Evolutionary conservation across 2,113 vertebrate genomes (phyloP).

Genomic region (Egretta garzetta): DNA sequence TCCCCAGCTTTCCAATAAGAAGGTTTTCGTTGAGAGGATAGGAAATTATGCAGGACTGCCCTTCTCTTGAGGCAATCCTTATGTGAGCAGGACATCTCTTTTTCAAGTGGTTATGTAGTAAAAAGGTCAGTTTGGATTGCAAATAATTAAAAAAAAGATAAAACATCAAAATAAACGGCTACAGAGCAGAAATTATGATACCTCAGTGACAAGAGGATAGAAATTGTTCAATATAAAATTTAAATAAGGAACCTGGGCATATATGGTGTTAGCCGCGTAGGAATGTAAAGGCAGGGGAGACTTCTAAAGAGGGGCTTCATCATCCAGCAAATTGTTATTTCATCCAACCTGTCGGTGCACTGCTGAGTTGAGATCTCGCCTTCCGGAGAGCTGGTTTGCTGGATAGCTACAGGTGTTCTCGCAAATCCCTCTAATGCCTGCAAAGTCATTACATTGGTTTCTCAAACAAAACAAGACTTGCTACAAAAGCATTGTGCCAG

Average conservation of each 20-base stretch:
- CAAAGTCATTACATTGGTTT: background rate
- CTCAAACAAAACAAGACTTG: background rate
- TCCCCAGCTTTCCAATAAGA: slow-evolving; percentile 40
- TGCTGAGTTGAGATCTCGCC: accelerated
- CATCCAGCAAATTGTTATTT: background rate
- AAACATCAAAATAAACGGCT: background rate
- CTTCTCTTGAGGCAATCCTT: slow-evolving; percentile 17
- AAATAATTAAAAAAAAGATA: background rate
- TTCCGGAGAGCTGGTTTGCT: background rate
- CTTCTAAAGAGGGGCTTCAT: background rate
- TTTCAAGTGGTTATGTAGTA: slow-evolving; percentile 42
- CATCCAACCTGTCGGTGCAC: background rate
- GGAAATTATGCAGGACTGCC: slow-evolving; percentile 24
- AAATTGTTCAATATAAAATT: background rate
- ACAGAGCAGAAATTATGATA: background rate
- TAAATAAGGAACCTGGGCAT: background rate
- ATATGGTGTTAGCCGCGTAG: background rate
- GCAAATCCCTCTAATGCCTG: background rate
- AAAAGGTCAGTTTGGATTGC: slow-evolving; percentile 24
- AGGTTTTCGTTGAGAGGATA: background rate
- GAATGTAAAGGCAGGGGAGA: background rate
- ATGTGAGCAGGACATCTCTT: slow-evolving; percentile 28
- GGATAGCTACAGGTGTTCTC: background rate
- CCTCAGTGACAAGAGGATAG: background rate
- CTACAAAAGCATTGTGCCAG: background rate